Percentiles rank a stretch among this genome's conserved stretches.
These are phyloP conservation scores for Perodicticus potto DNA, from an alignment of 2,797 vertebrate species.

Conservation along the genomic window DNA sequence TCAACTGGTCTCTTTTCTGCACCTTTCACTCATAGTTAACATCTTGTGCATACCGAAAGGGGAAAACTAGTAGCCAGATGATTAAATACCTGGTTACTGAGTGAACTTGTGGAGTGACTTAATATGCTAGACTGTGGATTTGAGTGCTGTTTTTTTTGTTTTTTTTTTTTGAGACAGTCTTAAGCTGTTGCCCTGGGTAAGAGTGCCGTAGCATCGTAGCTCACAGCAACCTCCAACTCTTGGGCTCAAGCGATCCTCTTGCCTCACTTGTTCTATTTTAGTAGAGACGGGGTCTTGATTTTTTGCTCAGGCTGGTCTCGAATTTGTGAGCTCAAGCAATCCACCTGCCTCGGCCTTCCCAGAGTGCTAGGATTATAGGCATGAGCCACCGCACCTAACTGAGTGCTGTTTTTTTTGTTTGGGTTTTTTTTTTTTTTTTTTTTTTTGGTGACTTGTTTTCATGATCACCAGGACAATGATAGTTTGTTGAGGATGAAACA, in stretches of 20 bases:
- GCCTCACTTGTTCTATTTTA: too few relatives aligned
- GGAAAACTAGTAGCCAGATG: background rate
- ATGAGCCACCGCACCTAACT: too few relatives aligned
- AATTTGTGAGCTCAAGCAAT: too few relatives aligned
- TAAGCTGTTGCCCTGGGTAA: too few relatives aligned
- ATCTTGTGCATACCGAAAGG: background rate
- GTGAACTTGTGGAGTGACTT: background rate
- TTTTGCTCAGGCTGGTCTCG: too few relatives aligned
- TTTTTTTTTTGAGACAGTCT: too few relatives aligned
- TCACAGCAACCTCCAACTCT: too few relatives aligned
- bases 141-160: background rate
- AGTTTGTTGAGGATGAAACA: background rate
- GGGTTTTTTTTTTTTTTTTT: background rate
- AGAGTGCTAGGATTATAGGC: too few relatives aligned
- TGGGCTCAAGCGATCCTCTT: too few relatives aligned
- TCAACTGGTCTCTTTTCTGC: background rate
- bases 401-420: background rate
- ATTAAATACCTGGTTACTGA: background rate
- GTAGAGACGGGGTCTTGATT: too few relatives aligned
- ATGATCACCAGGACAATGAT: background rate
- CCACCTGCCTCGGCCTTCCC: too few relatives aligned
- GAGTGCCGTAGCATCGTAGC: too few relatives aligned
- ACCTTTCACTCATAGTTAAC: background rate
- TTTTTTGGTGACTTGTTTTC: background rate
- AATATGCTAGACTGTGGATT: background rate